Base-by-base conservation (phyloP, 2,888 invertebrate genomes). In the Diarsia dahlii region DNA sequence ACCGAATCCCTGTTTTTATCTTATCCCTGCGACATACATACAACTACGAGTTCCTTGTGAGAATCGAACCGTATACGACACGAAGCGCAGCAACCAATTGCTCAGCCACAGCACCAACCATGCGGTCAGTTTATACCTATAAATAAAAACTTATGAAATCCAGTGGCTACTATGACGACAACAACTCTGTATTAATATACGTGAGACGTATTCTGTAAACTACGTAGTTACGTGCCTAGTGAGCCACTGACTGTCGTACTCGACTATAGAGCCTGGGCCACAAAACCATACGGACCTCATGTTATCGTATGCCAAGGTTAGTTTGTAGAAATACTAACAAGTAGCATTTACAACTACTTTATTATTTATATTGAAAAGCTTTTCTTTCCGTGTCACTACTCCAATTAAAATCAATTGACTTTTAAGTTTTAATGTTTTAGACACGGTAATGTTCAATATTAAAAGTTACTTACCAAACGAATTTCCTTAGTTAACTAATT, bases 371-470 rank as follows among this genome's bases (percentile, higher is more conserved):
- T 28, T 28, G 28, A 28, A 28, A 28, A 28, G 28, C 28, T 28
- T 28, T 28, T 28, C 28, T 28, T 28, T 28, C 28, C 62, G 46
- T 62, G 69, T 54, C 52, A 46, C 13, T 60, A 45, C 8, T 45
- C n/a, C 18, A 28, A 77, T 67, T 48, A 67, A 39, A 78, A 54
- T 78, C 48, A 13, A 18, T 67, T n/a, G 56, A n/a, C 20, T 39
- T 76, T 62, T 13, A 9, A 5, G 45, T 20, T 48, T 50, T 34
- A 45, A 12, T 52, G 28, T 74, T 58, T 48, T 48, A 3, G 9
- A 50, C 1, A 56, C 62, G 28, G n/a, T 62, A 76, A 62, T 78
- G 23, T 62, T 28, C 48, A 39, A 6, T 15, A 6, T 28, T 76
- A 8, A 76, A 46, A 56, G 34, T 52, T 13, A 50, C 28, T 0